Evolutionary conservation across 35 echinoderm and acorn worm genomes (phyloP).

Genomic region (Apostichopus parvimensis): DNA sequence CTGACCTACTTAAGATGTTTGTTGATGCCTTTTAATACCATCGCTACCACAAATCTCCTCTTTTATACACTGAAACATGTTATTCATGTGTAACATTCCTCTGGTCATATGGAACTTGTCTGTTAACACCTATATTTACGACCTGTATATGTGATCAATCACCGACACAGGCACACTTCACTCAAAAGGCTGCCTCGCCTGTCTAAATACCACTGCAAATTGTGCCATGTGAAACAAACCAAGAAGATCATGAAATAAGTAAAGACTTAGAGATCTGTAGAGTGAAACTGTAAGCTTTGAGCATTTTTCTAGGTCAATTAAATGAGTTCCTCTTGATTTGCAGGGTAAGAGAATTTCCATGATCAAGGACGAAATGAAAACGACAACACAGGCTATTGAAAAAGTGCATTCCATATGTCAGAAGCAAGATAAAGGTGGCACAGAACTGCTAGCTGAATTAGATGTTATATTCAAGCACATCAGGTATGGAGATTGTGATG

Average conservation of each 20-base stretch:
- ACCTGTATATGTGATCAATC: conserved; percentile 7
- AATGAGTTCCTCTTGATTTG: background rate
- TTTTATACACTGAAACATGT: background rate
- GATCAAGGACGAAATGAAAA: conserved; percentile 94
- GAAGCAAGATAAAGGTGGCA: conserved; percentile 78
- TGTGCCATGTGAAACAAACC: background rate
- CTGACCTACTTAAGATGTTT: conserved; percentile 5
- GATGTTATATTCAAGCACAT: conserved; percentile 86
- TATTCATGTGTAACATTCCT: background rate
- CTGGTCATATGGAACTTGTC: background rate
- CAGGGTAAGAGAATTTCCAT: conserved; percentile 84
- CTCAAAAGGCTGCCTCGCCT: background rate
- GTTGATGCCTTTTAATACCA: background rate
- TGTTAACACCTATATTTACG: conserved; percentile 1
- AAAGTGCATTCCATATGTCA: conserved; percentile 87
- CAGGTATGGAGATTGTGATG: conserved; percentile 56
- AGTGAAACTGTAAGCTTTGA: background rate
- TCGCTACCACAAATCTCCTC: background rate
- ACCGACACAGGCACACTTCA: background rate
- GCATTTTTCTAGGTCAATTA: background rate
- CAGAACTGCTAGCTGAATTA: conserved; percentile 82
- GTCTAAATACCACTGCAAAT: background rate
- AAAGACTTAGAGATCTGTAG: background rate
- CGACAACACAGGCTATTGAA: conserved; percentile 82
- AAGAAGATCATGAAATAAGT: background rate